Evolutionary conservation across 2,113 vertebrate genomes (phyloP).

Genomic region (Eurypyga helias): DNA sequence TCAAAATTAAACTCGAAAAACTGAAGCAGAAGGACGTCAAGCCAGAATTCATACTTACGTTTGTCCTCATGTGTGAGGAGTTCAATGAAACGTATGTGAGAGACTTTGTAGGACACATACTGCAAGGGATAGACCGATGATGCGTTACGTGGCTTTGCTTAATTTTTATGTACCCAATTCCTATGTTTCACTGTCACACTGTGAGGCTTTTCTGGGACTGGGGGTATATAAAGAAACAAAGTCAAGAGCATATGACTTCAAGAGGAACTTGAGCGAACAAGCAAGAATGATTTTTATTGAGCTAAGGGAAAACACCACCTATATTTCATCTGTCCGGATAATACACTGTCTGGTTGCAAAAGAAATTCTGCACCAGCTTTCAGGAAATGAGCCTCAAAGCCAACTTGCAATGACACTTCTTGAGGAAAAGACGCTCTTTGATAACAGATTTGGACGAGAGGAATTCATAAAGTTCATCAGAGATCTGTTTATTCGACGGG

Average conservation of each 20-base stretch:
- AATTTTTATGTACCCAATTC: slow-evolving; percentile 85
- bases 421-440: slow-evolving; percentile 71
- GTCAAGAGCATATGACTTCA: slow-evolving; percentile 68
- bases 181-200: slow-evolving; percentile 83
- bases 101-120: slow-evolving; percentile 75
- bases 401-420: slow-evolving; percentile 78
- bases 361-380: slow-evolving; percentile 83
- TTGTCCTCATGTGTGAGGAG: slow-evolving; percentile 84
- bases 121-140: slow-evolving; percentile 76
- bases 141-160: slow-evolving; percentile 80
- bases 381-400: slow-evolving; percentile 70
- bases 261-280: slow-evolving; percentile 71
- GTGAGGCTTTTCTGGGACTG: slow-evolving; percentile 78
- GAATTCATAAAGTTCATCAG: slow-evolving; percentile 78
- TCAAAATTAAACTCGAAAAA: slow-evolving; percentile 76
- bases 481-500: slow-evolving; percentile 79
- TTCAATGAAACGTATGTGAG: slow-evolving; percentile 71
- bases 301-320: slow-evolving; percentile 76
- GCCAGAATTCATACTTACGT: slow-evolving; percentile 80
- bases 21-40: slow-evolving; percentile 43
- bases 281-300: slow-evolving; percentile 82
- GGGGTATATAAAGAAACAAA: not conserved
- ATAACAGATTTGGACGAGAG: slow-evolving; percentile 80
- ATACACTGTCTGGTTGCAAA: slow-evolving; percentile 84
- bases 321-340: slow-evolving; percentile 79